Evolutionary conservation across 2,888 invertebrate species (phyloP), one percentile per base, ranked within the genome.

Genomic region (Trichogramma dendrolimi): DNA sequence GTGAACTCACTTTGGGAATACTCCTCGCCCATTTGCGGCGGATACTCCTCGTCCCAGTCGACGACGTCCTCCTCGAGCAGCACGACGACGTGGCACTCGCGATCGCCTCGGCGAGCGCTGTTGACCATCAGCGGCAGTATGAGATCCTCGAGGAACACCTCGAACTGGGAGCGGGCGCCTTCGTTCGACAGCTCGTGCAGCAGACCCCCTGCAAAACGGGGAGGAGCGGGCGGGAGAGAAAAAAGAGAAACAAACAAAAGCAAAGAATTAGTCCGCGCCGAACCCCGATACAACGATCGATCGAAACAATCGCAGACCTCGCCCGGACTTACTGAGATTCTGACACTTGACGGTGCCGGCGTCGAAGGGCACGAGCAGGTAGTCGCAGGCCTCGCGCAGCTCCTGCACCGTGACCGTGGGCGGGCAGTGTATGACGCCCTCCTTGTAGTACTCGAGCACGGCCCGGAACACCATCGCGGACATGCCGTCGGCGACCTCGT

Each of bases 1-100:
- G 44, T 58, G 27, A 46, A 74, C 82, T 81, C 82, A 87, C 91
- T 97, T 82, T 97, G 97, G 53, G 95, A 93, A 80, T 98, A 96
- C 81, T 99, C 97, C 75, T 97, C 98, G 6, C 98, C 98, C 95
- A 98, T 98, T 81, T 97, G 97, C 0, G 99, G 99, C 0, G 99
- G 99, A 80, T 95, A 98, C 78, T 98, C 93, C 75, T 96, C 96
- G 77, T 99, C 99, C 99, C 99, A 99, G 75, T 99, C 99, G 40
- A 91, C 87, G 4, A 86, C 87, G 80, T 99, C 99, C 72, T 99
- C 99, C 74, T 99, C 98, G 47, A 96, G 82, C 50, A 99, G 82
- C 4, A 96, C 94, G 38, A 98, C 97, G 63, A 99, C 92, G 78
- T 99, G 98, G 79, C 97, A 97, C 80, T 98, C 99, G 6, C 97